Evolutionary conservation across 1,140 invertebrate species (phyloP), one percentile per base, ranked within the genome.

Genomic region (Drosophila lini): DNA sequence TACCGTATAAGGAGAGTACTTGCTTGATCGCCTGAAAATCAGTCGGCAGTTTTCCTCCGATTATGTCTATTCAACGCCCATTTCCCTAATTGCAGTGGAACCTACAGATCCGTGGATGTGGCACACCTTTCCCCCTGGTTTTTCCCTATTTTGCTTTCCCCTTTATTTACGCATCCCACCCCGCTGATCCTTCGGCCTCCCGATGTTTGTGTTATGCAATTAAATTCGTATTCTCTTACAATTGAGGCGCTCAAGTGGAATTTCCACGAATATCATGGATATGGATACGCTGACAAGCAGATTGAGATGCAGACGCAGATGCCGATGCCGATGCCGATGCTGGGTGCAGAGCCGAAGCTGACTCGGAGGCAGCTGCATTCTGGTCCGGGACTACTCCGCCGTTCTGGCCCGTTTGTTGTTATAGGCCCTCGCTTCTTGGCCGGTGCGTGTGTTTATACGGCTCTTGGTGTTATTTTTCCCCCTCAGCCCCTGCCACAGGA

Each of bases 191-290:
- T 41, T 45, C 38, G 60, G 48, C 44, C 31, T 36, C 45, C 34
- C 61, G 36, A 65, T 79, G 83, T 82, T 86, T 88, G 83, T 88
- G 80, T 88, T 89, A 71, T 88, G 84, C 83, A 88, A 88, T 88
- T 88, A 88, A 89, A 89, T 84, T 84, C 78, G 78, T 89, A 90
- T 89, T 90, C 78, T 81, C 69, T 84, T 89, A 79, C 85, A 89
- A 84, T 89, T 89, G 84, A 84, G 74, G 80, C 80, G 73, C 70
- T 84, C 74, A 76, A 89, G 84, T 90, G 85, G 78, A 89, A 68
- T 73, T 89, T 90, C 84, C 78, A 89, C 85, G 84, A 89, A 89
- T 84, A 78, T 64, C 81, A 80, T 83, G 76, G 84, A 80, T 88
- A 89, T 90, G 85, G 84, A 89, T 90, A 89, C 70, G 74, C 84